These are phyloP conservation scores for Sympetrum striolatum DNA, from an alignment of 2,888 invertebrate genomes.

Conservation along the genomic window DNA sequence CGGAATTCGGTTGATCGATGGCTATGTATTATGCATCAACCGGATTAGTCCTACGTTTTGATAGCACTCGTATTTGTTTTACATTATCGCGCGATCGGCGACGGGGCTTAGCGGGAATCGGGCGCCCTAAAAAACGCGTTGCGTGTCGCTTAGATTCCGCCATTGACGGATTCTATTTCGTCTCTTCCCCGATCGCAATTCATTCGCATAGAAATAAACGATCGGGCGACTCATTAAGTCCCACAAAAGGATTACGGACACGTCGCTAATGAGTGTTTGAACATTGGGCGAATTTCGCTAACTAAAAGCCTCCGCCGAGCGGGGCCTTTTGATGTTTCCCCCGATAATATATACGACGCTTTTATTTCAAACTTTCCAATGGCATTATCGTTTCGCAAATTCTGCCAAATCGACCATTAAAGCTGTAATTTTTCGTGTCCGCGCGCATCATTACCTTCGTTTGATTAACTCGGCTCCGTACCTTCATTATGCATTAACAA, in stretches of 20 bases:
- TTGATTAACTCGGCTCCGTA: neutral
- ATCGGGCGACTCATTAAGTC: neutral
- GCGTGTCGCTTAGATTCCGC: neutral
- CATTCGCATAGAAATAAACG: neutral
- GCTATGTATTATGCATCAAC: neutral
- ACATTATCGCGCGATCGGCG: neutral
- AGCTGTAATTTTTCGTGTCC: neutral
- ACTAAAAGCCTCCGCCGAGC: slow-evolving; percentile 4
- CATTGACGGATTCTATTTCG: neutral
- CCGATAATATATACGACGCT: neutral
- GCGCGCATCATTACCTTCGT: neutral
- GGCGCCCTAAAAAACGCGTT: neutral
- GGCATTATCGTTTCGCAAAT: neutral
- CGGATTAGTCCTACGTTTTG: neutral
- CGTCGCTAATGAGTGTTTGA: slow-evolving; percentile 28
- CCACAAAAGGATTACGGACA: slow-evolving; percentile 29
- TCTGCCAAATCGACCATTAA: neutral
- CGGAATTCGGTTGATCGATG: neutral
- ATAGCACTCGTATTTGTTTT: neutral
- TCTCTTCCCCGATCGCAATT: neutral
- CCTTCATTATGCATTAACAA: neutral
- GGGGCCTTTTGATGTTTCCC: neutral
- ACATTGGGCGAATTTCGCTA: slow-evolving; percentile 16
- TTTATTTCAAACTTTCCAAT: neutral
- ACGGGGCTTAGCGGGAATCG: neutral